phyloP scores from a whole-genome alignment of 2,113 vertebrate species.

The Eudyptes chrysolophus region DNA sequence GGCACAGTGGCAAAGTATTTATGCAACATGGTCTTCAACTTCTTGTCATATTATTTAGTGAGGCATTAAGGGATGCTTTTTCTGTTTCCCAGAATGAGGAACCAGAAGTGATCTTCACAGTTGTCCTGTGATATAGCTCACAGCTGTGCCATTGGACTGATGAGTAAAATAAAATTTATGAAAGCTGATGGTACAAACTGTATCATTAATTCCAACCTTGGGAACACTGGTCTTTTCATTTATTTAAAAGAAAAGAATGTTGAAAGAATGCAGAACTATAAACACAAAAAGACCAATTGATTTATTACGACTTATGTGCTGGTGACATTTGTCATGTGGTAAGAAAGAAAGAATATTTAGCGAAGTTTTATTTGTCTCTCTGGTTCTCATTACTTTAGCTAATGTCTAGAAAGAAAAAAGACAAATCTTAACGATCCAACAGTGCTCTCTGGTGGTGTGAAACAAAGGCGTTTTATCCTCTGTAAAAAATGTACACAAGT shows the following conservation, averaged over 20 bases:
- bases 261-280: not conserved
- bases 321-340: slow-evolving; percentile 30
- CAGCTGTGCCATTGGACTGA: not conserved
- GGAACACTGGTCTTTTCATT: not conserved
- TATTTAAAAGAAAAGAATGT: not conserved
- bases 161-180: not conserved
- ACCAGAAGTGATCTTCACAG: not conserved
- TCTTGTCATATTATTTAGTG: not conserved
- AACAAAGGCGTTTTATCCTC: slow-evolving; percentile 19
- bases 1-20: not conserved
- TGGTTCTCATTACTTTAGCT: slow-evolving; percentile 21
- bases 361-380: not conserved
- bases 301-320: slow-evolving; percentile 32
- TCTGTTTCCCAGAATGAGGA: not conserved
- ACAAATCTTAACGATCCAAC: slow-evolving; percentile 46
- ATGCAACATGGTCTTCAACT: not conserved
- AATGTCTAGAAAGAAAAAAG: not conserved
- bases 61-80: not conserved
- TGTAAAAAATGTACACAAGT: not conserved
- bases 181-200: not conserved
- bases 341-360: slow-evolving; percentile 54
- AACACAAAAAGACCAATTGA: not conserved
- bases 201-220: not conserved
- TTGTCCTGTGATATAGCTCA: not conserved
- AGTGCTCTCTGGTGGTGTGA: slow-evolving; percentile 71